These are phyloP conservation scores for Parochlus steinenii DNA, from an alignment of 2,888 invertebrate genomes.

Conservation along the genomic window DNA sequence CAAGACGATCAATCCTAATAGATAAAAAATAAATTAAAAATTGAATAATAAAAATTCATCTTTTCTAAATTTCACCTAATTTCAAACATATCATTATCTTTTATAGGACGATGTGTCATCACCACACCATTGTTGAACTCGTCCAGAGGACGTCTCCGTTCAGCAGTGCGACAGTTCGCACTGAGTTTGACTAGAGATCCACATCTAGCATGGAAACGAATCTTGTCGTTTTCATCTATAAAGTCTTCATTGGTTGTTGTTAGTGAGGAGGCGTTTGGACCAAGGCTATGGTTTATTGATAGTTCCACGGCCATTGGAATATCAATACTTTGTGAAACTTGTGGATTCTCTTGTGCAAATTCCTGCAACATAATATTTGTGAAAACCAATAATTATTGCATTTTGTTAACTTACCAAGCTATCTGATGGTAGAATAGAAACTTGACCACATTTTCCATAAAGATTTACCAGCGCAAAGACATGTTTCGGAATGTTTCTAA, in stretches of 20 bases:
- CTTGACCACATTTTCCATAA: constrained; percentile 70
- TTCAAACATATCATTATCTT: constrained; percentile 84
- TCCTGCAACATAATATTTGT: constrained; percentile 16
- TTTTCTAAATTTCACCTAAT: too few species aligned
- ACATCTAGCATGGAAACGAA: constrained; percentile 76
- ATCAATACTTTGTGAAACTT: constrained; percentile 25
- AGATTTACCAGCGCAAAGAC: constrained; percentile 66
- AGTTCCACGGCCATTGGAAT: constrained; percentile 24
- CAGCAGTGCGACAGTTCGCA: constrained; percentile 67
- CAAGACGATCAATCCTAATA: constrained; percentile 80
- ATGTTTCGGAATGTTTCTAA: constrained; percentile 49
- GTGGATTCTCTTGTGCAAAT: constrained; percentile 17
- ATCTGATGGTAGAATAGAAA: constrained; percentile 33
- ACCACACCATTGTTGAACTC: constrained; percentile 95
- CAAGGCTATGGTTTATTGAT: constrained; percentile 10
- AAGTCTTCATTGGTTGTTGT: background rate
- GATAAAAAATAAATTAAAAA: too few species aligned
- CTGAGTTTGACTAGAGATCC: constrained; percentile 77
- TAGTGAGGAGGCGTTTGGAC: background rate
- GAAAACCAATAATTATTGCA: background rate
- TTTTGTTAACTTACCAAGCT: constrained; percentile 13
- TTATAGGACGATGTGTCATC: constrained; percentile 78
- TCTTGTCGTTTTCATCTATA: constrained; percentile 36
- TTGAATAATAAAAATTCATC: too few species aligned
- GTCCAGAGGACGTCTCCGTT: constrained; percentile 71